Percentiles rank a stretch among this genome's conserved stretches.
Conservation (phyloP, 1,140 invertebrate species). For the Aphelenchoides fujianensis region DNA sequence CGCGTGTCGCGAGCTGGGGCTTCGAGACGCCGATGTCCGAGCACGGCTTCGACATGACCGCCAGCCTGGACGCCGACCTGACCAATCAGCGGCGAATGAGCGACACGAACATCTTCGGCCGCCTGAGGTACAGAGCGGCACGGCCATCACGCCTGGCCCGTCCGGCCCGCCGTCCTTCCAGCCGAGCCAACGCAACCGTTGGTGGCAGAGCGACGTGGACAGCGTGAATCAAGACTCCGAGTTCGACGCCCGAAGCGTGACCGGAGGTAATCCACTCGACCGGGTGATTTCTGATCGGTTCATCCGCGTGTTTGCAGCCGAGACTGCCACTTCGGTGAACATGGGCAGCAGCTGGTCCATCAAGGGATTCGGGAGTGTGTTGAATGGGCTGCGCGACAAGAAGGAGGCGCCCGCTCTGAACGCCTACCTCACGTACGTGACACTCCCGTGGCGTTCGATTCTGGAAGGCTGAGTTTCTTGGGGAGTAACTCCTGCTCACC, state of each 20-base stretch:
- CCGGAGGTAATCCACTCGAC: constrained; percentile 51
- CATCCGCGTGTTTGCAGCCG: neutral
- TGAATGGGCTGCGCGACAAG: constrained; percentile 95
- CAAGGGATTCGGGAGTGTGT: constrained; percentile 86
- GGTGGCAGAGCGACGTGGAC: constrained; percentile 59
- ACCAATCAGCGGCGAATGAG: constrained; percentile 52
- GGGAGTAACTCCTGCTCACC: neutral
- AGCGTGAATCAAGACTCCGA: constrained; percentile 53
- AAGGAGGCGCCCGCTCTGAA: constrained; percentile 86
- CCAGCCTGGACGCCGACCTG: constrained; percentile 23
- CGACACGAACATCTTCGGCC: constrained; percentile 57
- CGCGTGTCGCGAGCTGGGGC: constrained; percentile 78
- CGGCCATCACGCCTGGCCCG: constrained; percentile 40
- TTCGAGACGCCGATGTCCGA: constrained; percentile 91
- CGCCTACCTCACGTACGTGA: constrained; percentile 93
- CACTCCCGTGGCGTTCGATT: constrained; percentile 93
- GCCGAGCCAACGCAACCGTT: constrained; percentile 31
- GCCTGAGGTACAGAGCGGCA: constrained; percentile 34
- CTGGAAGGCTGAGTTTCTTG: constrained; percentile 75
- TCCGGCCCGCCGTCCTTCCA: constrained; percentile 24
- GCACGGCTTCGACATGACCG: constrained; percentile 63
- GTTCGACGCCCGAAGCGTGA: constrained; percentile 43
- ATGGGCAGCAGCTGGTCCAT: constrained; percentile 87
- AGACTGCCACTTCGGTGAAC: constrained; percentile 56
- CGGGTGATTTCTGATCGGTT: constrained; percentile 3